A percentile compares a stretch with the other conserved stretches of the same genome.
phyloP scores from a whole-genome alignment of 2,888 invertebrate species.

The Norana najaformis region DNA sequence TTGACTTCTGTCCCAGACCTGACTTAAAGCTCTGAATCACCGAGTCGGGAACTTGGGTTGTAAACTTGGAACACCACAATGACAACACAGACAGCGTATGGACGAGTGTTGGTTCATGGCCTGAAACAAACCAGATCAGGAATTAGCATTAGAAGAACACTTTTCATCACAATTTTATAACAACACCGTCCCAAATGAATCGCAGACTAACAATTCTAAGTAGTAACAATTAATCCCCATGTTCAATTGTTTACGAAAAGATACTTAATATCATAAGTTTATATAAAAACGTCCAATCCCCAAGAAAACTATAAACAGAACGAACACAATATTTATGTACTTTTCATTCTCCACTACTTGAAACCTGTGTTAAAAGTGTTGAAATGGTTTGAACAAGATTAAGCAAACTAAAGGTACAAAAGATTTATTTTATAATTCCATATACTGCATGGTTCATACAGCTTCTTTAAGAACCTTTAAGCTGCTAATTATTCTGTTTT shows the following conservation, averaged over 20 bases:
- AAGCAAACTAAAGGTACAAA: no score
- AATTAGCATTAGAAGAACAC: background rate
- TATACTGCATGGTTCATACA: no score
- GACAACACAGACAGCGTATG: constrained; percentile 80
- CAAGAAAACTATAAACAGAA: background rate
- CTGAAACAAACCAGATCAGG: constrained; percentile 60
- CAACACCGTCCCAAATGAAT: no score
- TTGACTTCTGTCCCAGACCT: constrained; percentile 75
- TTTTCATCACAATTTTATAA: background rate
- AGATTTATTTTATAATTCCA: no score
- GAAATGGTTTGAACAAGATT: no score
- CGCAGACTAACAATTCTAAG: background rate
- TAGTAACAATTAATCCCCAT: background rate
- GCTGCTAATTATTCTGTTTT: no score
- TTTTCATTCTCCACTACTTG: no score
- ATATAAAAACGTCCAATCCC: background rate
- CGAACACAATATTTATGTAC: no score
- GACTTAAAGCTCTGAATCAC: constrained; percentile 72
- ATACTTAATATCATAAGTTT: background rate
- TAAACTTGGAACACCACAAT: constrained; percentile 75
- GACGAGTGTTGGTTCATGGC: constrained; percentile 86
- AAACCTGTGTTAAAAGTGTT: no score
- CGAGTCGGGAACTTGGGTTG: constrained; percentile 70
- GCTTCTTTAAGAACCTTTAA: no score
- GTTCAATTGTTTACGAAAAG: no score